Conservation (phyloP, 2,888 invertebrate genomes). For the Tiphia femorata region DNA sequence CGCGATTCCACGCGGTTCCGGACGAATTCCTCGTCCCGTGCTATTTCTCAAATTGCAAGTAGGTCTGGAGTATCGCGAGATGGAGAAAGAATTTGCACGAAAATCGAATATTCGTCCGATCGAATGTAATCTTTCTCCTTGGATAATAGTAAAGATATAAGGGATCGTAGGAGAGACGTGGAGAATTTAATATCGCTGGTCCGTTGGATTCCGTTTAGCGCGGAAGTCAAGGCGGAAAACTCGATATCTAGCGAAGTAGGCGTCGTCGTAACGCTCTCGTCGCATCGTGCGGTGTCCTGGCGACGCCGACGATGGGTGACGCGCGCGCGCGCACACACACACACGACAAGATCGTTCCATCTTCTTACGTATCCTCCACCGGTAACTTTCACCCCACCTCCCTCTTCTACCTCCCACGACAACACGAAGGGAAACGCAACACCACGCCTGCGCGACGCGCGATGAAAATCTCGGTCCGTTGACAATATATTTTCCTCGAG, state of each 20-base stretch:
- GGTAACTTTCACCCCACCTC: neutral
- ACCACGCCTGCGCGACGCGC: neutral
- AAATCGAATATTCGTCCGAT: no score
- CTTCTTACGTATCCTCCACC: neutral
- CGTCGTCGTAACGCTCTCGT: neutral
- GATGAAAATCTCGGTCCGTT: constrained; percentile 3
- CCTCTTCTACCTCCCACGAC: neutral
- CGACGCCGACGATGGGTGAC: neutral
- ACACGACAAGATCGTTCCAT: neutral
- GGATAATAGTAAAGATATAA: no score
- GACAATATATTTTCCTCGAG: neutral
- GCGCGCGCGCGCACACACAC: neutral
- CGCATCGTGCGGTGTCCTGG: no score
- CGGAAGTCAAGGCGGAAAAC: neutral
- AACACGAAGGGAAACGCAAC: neutral
- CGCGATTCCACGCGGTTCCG: no score
- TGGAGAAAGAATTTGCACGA: no score
- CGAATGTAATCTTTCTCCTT: no score
- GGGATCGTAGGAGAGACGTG: no score
- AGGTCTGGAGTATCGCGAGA: no score
- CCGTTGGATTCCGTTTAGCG: no score
- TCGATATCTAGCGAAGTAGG: neutral
- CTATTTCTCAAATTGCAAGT: no score
- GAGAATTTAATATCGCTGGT: no score
- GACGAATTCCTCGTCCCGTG: no score